Evolutionary conservation across 1,140 invertebrate species (phyloP).

Genomic region (Leptopilina clavipes): DNA sequence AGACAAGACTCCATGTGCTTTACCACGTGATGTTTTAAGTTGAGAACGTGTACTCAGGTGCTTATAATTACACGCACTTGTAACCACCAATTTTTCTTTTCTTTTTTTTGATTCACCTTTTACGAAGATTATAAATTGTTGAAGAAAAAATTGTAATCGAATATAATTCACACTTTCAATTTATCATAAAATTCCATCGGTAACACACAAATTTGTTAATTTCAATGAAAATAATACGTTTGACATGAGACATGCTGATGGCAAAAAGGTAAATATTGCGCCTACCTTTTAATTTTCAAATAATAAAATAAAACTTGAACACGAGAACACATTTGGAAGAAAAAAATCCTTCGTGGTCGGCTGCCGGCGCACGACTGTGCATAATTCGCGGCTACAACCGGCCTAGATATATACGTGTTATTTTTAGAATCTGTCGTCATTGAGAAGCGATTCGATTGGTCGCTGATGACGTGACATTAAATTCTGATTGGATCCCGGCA

Average conservation of each 20-base stretch:
- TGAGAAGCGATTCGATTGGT: conserved; percentile 50
- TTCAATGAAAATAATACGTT: too few relatives aligned
- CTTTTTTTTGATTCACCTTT: not conserved
- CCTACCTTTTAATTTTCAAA: conserved; percentile 6
- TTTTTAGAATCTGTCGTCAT: conserved; percentile 68
- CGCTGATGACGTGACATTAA: conserved; percentile 45
- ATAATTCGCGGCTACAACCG: conserved; percentile 64
- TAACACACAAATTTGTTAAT: conserved; percentile 15
- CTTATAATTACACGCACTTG: conserved; percentile 10
- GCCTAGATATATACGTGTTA: conserved; percentile 70
- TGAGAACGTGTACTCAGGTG: conserved; percentile 31
- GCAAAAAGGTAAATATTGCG: not conserved
- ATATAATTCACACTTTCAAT: too few relatives aligned
- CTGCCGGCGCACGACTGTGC: conserved; percentile 70
- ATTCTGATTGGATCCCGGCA: conserved; percentile 51
- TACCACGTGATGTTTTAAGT: conserved; percentile 17
- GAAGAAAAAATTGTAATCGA: not conserved
- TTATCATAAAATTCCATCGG: too few relatives aligned
- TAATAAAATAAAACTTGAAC: too few relatives aligned
- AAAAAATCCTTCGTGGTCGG: conserved; percentile 50
- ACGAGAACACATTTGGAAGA: not conserved
- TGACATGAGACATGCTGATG: not conserved
- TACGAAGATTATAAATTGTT: too few relatives aligned
- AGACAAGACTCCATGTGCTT: conserved; percentile 29
- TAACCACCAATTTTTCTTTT: not conserved